A percentile compares a stretch with the other conserved stretches of the same genome.
phyloP scores from a whole-genome alignment of 1,140 invertebrate species.

The Lethrus apterus region DNA sequence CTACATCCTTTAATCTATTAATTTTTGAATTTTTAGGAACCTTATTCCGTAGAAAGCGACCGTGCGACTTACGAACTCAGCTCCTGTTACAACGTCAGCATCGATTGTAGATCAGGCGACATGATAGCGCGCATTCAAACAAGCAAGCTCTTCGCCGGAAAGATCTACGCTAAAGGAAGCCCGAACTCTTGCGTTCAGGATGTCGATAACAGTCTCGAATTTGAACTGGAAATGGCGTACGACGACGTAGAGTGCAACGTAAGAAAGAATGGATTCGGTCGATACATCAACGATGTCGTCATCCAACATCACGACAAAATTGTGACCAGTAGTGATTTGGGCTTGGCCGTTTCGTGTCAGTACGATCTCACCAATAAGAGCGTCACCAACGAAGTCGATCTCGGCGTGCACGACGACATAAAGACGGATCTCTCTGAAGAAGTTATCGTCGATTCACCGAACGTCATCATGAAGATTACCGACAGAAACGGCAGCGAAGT shows the following conservation, averaged over 20 bases:
- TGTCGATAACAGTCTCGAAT: constrained; percentile 74
- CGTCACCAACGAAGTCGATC: constrained; percentile 84
- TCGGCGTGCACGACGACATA: constrained; percentile 81
- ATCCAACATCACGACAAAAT: constrained; percentile 94
- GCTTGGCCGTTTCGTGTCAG: constrained; percentile 84
- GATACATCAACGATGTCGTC: constrained; percentile 79
- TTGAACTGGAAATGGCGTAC: constrained; percentile 84
- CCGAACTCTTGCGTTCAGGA: constrained; percentile 87
- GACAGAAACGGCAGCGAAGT: constrained; percentile 72
- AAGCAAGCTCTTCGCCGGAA: constrained; percentile 86
- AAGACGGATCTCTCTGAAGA: constrained; percentile 70
- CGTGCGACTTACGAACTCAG: constrained; percentile 86
- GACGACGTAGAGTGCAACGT: constrained; percentile 87
- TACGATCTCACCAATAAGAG: constrained; percentile 91
- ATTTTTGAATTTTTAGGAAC: constrained; percentile 61
- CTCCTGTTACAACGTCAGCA: constrained; percentile 91
- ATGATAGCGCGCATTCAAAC: constrained; percentile 90
- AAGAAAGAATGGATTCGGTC: constrained; percentile 72
- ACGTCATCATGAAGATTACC: constrained; percentile 92
- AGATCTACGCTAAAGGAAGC: constrained; percentile 88
- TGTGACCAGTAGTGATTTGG: constrained; percentile 87
- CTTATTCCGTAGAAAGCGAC: constrained; percentile 82
- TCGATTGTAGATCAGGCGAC: constrained; percentile 83
- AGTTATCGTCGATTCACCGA: constrained; percentile 85
- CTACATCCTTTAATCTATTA: too few species aligned